Evolutionary conservation across 2,888 invertebrate genomes (phyloP).

Genomic region (Operophtera brumata): DNA sequence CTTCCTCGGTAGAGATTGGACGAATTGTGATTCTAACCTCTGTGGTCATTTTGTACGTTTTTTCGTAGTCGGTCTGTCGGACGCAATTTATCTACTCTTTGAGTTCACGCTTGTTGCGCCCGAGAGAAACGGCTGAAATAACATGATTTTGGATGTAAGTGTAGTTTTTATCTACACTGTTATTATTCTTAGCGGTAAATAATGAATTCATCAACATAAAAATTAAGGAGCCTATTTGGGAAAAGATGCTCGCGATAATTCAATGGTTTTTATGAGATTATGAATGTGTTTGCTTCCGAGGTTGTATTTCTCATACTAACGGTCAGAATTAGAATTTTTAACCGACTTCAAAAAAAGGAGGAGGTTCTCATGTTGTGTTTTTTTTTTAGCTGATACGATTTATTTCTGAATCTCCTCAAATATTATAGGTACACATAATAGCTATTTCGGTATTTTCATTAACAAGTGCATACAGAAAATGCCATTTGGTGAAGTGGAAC

Average conservation of each 20-base stretch:
- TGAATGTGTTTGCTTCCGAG: slow-evolving; percentile 19
- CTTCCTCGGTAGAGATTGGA: neutral
- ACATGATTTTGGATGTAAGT: slow-evolving; percentile 23
- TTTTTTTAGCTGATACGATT: too few species aligned
- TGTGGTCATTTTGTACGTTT: slow-evolving; percentile 40
- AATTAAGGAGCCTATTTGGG: slow-evolving; percentile 15
- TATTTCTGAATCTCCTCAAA: too few species aligned
- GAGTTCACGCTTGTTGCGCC: slow-evolving; percentile 41
- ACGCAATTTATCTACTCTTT: slow-evolving; percentile 38
- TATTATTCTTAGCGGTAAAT: slow-evolving; percentile 33
- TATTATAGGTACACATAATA: too few species aligned
- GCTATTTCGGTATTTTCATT: too few species aligned
- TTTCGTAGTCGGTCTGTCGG: slow-evolving; percentile 28
- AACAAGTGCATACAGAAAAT: too few species aligned
- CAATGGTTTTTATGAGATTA: slow-evolving; percentile 11
- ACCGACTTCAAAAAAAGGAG: too few species aligned
- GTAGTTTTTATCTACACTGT: slow-evolving; percentile 28
- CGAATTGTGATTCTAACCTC: neutral
- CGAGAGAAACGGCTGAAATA: slow-evolving; percentile 28
- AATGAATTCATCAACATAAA: slow-evolving; percentile 33
- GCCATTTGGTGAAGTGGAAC: too few species aligned
- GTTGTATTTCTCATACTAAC: slow-evolving; percentile 8
- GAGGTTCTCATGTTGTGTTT: too few species aligned
- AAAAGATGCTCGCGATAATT: slow-evolving; percentile 18
- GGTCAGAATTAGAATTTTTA: slow-evolving; percentile 15